phyloP scores from a whole-genome alignment of 2,113 vertebrate genomes.

The Psilopogon haemacephalus region DNA sequence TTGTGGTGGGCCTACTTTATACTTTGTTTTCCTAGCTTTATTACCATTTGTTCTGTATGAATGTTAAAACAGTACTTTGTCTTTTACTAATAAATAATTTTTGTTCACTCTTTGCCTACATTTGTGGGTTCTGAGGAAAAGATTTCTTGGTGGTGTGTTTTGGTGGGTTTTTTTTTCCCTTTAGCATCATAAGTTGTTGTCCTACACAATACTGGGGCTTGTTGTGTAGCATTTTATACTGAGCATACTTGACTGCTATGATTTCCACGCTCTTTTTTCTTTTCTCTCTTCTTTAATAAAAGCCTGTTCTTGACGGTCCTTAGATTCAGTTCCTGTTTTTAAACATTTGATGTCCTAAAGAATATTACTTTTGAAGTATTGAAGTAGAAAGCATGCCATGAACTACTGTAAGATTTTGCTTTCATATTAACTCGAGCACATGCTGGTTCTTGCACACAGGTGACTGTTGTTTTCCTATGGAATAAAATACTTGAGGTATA shows the following conservation, averaged over 20 bases:
- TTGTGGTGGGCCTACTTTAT: slow-evolving; percentile 55
- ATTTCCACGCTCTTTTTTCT: not conserved
- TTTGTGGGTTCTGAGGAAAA: not conserved
- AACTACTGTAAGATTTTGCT: not conserved
- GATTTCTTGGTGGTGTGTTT: not conserved
- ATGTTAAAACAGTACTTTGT: slow-evolving; percentile 59
- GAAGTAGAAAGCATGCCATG: not conserved
- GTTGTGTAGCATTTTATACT: not conserved
- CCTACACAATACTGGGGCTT: not conserved
- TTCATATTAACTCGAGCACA: not conserved
- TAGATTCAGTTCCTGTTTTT: not conserved
- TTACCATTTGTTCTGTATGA: slow-evolving; percentile 68
- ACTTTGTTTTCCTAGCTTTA: slow-evolving; percentile 69
- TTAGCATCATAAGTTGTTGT: not conserved
- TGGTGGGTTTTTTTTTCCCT: not conserved
- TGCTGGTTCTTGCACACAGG: not conserved
- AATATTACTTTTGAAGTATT: not conserved
- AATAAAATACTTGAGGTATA: not conserved
- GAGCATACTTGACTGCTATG: not conserved
- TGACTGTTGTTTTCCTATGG: not conserved
- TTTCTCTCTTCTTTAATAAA: not conserved
- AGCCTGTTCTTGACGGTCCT: not conserved
- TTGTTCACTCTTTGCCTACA: slow-evolving; percentile 2
- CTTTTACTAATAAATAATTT: slow-evolving; percentile 73
- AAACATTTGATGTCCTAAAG: not conserved